phyloP scores from a whole-genome alignment of 2,888 invertebrate species.

The Sepioteuthis lessoniana region DNA sequence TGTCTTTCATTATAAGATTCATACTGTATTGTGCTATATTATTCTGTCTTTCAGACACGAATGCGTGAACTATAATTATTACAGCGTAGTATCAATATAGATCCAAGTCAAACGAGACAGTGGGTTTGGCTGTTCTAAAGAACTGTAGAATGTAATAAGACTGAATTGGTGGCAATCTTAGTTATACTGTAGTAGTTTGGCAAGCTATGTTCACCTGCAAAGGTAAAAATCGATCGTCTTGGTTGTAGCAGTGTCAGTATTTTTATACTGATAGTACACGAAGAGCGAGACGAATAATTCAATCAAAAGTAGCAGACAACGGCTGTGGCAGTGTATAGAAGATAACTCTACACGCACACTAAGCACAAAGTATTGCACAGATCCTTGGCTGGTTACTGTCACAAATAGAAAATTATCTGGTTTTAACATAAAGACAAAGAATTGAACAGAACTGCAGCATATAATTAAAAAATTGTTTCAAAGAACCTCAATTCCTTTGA shows the following conservation, averaged over 20 bases:
- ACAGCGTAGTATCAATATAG: not conserved
- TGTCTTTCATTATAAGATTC: not conserved
- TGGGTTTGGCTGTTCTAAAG: not conserved
- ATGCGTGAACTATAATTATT: not conserved
- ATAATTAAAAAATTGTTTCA: no score
- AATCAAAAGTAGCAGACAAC: not conserved
- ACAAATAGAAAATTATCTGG: no score
- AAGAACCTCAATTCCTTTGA: no score
- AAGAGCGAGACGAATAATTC: not conserved
- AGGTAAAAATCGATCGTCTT: conserved; percentile 16
- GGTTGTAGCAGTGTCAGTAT: not conserved
- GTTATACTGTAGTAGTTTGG: not conserved
- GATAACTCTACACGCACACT: no score
- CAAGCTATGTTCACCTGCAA: not conserved
- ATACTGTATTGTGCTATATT: not conserved
- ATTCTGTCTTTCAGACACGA: not conserved
- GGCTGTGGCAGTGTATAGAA: no score
- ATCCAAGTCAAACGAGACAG: no score
- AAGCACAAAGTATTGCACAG: no score
- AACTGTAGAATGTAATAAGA: not conserved
- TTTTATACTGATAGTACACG: not conserved
- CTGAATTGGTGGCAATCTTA: not conserved
- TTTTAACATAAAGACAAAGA: no score
- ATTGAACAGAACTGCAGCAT: no score
- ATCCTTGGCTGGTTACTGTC: no score